These are phyloP conservation scores for Therioaphis trifolii DNA, from an alignment of 2,888 invertebrate genomes.

Conservation along the genomic window DNA sequence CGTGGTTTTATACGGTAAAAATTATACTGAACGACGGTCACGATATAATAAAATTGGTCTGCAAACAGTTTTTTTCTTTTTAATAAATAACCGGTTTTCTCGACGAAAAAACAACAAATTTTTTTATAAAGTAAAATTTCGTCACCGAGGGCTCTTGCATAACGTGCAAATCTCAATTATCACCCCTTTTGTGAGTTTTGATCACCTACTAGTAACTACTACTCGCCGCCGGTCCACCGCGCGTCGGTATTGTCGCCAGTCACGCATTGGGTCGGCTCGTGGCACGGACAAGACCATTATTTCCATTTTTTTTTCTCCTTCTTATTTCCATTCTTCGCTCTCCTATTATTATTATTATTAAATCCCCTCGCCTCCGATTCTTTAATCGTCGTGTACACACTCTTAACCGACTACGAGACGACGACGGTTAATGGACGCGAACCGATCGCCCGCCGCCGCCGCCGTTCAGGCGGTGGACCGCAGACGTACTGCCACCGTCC, in stretches of 20 bases:
- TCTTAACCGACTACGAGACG: slow-evolving; percentile 8
- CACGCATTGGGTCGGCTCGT: slow-evolving; percentile 56
- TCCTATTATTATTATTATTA: slow-evolving; percentile 33
- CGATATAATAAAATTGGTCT: not conserved
- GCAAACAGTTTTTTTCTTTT: no score
- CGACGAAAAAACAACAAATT: no score
- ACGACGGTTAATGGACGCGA: slow-evolving; percentile 46
- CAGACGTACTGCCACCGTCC: slow-evolving; percentile 57
- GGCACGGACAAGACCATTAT: slow-evolving; percentile 60
- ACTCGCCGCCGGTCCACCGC: no score
- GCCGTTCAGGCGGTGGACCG: slow-evolving; percentile 54
- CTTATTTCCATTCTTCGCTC: slow-evolving; percentile 23
- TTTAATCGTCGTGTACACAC: slow-evolving; percentile 46
- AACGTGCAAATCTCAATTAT: slow-evolving; percentile 48
- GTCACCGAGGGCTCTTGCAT: slow-evolving; percentile 1
- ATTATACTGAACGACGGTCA: not conserved
- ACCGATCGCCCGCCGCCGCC: slow-evolving; percentile 34
- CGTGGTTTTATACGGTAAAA: not conserved
- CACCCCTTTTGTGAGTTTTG: slow-evolving; percentile 34
- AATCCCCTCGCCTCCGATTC: not conserved
- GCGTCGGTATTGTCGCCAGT: slow-evolving; percentile 42
- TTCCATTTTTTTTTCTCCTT: slow-evolving; percentile 21
- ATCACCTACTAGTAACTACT: no score
- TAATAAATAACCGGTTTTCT: slow-evolving; percentile 8
- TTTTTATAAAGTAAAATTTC: slow-evolving; percentile 16